Percentiles rank a stretch among this genome's conserved stretches.
Conservation (phyloP, 64 coral and sea anemone species). For the Dendrophyllia cribrosa region DNA sequence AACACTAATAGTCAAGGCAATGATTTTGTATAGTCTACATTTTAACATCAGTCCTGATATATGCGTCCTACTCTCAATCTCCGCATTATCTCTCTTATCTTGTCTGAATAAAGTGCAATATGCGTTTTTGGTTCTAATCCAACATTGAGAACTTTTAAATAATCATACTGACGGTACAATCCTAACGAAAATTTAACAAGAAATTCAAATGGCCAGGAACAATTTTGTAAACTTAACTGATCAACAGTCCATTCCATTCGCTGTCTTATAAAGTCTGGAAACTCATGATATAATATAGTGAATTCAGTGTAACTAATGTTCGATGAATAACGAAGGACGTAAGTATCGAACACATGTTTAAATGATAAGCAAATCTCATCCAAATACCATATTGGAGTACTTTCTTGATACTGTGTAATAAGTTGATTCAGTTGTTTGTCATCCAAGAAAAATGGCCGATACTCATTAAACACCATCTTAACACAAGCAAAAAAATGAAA, state of each 20-base stretch:
- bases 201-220: not conserved
- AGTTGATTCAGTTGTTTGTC: not conserved
- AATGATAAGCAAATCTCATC: not conserved
- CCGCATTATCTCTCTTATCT: not conserved
- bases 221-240: not conserved
- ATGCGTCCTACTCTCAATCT: not conserved
- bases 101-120: not conserved
- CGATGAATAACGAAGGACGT: not conserved
- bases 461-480: not conserved
- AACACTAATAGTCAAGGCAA: too few relatives aligned
- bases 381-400: not conserved
- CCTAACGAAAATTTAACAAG: not conserved
- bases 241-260: not conserved
- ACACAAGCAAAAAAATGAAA: not conserved
- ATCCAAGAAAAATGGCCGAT: not conserved
- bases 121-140: constrained; percentile 5
- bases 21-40: too few relatives aligned
- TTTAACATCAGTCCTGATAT: too few relatives aligned
- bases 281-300: not conserved
- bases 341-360: not conserved
- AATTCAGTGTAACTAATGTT: not conserved
- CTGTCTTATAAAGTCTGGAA: constrained; percentile 8
- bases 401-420: not conserved
- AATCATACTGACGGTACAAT: constrained; percentile 19
- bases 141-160: constrained; percentile 22